Conservation (phyloP, 2,888 invertebrate genomes). For the Mesochorus sp. region DNA sequence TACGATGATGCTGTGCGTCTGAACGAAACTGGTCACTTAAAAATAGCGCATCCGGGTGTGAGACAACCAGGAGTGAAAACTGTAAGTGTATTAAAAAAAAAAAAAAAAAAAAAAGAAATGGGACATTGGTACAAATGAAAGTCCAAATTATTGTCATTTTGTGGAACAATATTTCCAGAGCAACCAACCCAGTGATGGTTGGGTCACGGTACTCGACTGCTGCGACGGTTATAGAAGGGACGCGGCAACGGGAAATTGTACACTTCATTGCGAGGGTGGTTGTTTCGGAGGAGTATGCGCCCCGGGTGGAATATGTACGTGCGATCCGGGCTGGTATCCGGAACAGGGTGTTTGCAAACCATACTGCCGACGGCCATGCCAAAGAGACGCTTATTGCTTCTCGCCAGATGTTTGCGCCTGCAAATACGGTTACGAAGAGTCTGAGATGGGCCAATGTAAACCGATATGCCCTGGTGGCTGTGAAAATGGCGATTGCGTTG, state of each 20-base stretch:
- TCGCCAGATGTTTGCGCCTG: conserved; percentile 85
- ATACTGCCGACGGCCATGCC: conserved; percentile 84
- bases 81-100: conserved; percentile 62
- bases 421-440: conserved; percentile 82
- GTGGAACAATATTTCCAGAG: conserved; percentile 4
- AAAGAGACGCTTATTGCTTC: conserved; percentile 83
- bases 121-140: too few species aligned
- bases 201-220: conserved; percentile 83
- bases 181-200: conserved; percentile 60
- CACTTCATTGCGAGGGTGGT: conserved; percentile 86
- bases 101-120: background rate
- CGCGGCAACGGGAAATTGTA: conserved; percentile 83
- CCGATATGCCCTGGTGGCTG: conserved; percentile 81
- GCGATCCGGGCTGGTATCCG: conserved; percentile 85
- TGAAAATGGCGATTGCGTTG: conserved; percentile 77
- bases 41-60: conserved; percentile 55
- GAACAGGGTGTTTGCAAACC: conserved; percentile 86
- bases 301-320: conserved; percentile 86
- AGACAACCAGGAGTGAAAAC: conserved; percentile 58
- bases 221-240: conserved; percentile 88
- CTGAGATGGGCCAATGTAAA: conserved; percentile 81
- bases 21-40: conserved; percentile 65
- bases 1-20: conserved; percentile 66
- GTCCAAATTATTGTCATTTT: too few species aligned
- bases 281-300: conserved; percentile 89